Base-by-base conservation (phyloP, 1,140 invertebrate species). In the Cecropterus lyciades region DNA sequence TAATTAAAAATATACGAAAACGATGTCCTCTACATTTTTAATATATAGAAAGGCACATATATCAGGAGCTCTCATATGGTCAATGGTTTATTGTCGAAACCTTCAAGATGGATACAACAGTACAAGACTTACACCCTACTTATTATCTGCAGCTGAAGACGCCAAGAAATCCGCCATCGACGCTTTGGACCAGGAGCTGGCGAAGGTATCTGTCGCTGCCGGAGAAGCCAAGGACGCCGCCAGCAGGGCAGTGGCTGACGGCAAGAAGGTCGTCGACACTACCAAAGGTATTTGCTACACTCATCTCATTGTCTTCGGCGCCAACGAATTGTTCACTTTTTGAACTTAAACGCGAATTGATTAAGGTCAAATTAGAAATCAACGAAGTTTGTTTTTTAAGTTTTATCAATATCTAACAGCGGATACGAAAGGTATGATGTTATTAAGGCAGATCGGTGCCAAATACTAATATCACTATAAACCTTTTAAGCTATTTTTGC, bases 251-350 rank as follows among this genome's bases (percentile, higher is more conserved):
- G 71, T 92, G 0, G 90, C 91, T 59, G 92, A 93, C 70, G 89
- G 91, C 45, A 93, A 92, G 80, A 91, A 89, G 49, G 91, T 85
- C 67, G 68, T 92, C 6, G 90, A 93, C 65, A 88, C 89, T 14
- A 91, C 91, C 64, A 92, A 90, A 87, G 89, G 89, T 88, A 80
- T 62, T 63, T 33, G 37, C 40, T 20, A 33, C 5, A 37, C n/a
- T 10, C 9, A 33, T 33, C 6, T n/a, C n/a, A n/a, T 33, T 37
- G 7, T 30, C 27, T 30, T 30, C 27, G 27, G 7, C 7, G 27
- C 3, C 7, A 1, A 2, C 20, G 27, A 30, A 30, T 30, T 30
- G 27, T 7, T 30, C 3, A 30, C 7, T 30, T 30, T 30, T 24
- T 24, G 20, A 5, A 24, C 5, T 24, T 24, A 3, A 3, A 1